Evolutionary conservation across 2,888 invertebrate species (phyloP).

Genomic region (Linnaemya tessellans): DNA sequence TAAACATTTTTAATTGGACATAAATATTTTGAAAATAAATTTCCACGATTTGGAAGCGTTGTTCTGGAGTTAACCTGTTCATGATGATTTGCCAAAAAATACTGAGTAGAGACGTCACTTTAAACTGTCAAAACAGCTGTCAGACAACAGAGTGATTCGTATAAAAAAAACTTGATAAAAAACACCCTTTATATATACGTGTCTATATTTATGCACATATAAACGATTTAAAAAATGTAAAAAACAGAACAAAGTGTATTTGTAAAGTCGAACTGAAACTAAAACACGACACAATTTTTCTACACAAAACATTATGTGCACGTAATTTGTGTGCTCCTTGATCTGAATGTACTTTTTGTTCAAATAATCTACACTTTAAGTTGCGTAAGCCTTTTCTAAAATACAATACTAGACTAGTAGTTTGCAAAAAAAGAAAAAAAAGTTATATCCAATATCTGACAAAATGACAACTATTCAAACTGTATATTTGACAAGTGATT

Average conservation of each 20-base stretch:
- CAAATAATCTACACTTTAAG: conserved; percentile 27
- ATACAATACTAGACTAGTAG: conserved; percentile 4
- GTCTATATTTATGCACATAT: no score
- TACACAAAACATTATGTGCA: conserved; percentile 16
- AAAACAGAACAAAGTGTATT: conserved; percentile 23
- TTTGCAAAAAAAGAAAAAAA: not conserved
- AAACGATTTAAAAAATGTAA: not conserved
- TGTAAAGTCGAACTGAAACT: conserved; percentile 32
- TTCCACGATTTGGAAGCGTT: no score
- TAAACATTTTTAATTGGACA: no score
- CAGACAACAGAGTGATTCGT: no score
- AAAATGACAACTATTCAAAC: conserved; percentile 47
- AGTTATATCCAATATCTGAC: conserved; percentile 33
- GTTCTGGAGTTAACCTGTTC: no score
- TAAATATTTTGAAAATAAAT: no score
- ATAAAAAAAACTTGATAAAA: no score
- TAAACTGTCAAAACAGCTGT: no score
- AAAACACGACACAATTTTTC: conserved; percentile 37
- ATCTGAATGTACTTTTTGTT: conserved; percentile 20
- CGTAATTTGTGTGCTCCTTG: not conserved
- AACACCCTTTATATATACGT: no score
- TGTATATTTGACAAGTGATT: conserved; percentile 49
- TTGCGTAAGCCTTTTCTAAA: conserved; percentile 56
- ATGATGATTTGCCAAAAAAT: no score
- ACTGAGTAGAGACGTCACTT: no score